Conservation (phyloP, 2,888 invertebrate species). For the Diplolepis rosae region DNA sequence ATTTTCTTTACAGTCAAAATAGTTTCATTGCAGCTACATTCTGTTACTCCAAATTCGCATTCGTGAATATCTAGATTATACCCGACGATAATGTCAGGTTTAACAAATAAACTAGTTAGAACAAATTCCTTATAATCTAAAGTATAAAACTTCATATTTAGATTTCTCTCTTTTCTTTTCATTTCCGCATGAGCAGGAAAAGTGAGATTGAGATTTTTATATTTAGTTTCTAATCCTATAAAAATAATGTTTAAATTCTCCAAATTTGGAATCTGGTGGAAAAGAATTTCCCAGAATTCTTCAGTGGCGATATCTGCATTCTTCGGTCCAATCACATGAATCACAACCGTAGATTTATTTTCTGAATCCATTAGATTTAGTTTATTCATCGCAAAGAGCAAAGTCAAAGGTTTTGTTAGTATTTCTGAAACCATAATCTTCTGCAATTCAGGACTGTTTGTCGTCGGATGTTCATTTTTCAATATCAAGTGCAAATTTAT, state of each 20-base stretch:
- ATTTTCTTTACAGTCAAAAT: conserved; percentile 41
- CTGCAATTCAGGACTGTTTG: not conserved
- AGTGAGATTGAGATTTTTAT: not conserved
- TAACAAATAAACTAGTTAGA: conserved; percentile 35
- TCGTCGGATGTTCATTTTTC: not conserved
- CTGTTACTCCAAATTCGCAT: not conserved
- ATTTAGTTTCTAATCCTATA: conserved; percentile 61
- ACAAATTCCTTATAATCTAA: not conserved
- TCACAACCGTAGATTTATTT: conserved; percentile 40
- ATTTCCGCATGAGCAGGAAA: no score
- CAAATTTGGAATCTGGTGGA: conserved; percentile 63
- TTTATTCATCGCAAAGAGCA: conserved; percentile 56
- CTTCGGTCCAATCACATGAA: conserved; percentile 69
- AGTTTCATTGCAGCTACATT: conserved; percentile 28
- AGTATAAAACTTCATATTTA: not conserved
- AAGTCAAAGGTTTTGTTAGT: conserved; percentile 62
- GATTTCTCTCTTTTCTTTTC: not conserved
- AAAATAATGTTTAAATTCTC: conserved; percentile 56
- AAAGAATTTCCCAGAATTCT: conserved; percentile 64
- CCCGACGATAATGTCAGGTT: conserved; percentile 54
- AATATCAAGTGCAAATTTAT: not conserved
- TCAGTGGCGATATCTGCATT: conserved; percentile 58
- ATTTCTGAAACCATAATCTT: conserved; percentile 44
- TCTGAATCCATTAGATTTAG: not conserved
- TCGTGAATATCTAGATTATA: conserved; percentile 57